Evolutionary conservation across 2,888 invertebrate genomes (phyloP).

Genomic region (Gymnoscelis rufifasciata): DNA sequence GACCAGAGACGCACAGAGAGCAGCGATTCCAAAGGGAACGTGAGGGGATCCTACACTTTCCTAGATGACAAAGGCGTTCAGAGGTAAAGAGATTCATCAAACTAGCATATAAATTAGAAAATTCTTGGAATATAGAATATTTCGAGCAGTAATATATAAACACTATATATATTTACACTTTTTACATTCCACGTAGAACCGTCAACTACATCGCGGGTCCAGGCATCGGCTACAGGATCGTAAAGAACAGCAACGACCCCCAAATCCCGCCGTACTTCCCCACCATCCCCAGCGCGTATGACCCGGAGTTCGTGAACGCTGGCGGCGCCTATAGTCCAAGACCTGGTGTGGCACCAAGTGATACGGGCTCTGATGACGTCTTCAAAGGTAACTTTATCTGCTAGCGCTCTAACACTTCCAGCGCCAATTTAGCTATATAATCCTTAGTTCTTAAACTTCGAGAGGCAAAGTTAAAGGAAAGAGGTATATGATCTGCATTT

Average conservation of each 20-base stretch:
- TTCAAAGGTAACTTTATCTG: slow-evolving; percentile 59
- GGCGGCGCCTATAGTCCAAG: slow-evolving; percentile 39
- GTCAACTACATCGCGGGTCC: slow-evolving; percentile 90
- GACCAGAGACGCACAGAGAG: slow-evolving; percentile 87
- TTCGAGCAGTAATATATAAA: too few relatives aligned
- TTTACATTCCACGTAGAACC: slow-evolving; percentile 69
- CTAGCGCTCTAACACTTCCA: neutral
- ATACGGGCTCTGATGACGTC: slow-evolving; percentile 55
- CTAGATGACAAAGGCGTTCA: slow-evolving; percentile 88
- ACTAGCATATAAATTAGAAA: too few relatives aligned
- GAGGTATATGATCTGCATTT: too few relatives aligned
- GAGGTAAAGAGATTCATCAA: slow-evolving; percentile 50
- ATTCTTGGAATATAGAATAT: too few relatives aligned
- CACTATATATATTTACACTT: too few relatives aligned
- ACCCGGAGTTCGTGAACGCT: slow-evolving; percentile 65
- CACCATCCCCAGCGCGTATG: slow-evolving; percentile 77
- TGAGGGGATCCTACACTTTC: slow-evolving; percentile 87
- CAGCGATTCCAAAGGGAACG: slow-evolving; percentile 84
- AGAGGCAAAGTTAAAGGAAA: too few relatives aligned
- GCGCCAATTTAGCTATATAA: too few relatives aligned
- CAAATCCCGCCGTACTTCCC: slow-evolving; percentile 81
- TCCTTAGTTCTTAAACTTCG: neutral
- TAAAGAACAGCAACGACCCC: slow-evolving; percentile 84
- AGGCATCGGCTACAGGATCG: slow-evolving; percentile 86
- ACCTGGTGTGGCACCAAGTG: slow-evolving; percentile 39